These are phyloP conservation scores for Lophochroa leadbeateri DNA, from an alignment of 2,113 vertebrate species.

Conservation along the genomic window DNA sequence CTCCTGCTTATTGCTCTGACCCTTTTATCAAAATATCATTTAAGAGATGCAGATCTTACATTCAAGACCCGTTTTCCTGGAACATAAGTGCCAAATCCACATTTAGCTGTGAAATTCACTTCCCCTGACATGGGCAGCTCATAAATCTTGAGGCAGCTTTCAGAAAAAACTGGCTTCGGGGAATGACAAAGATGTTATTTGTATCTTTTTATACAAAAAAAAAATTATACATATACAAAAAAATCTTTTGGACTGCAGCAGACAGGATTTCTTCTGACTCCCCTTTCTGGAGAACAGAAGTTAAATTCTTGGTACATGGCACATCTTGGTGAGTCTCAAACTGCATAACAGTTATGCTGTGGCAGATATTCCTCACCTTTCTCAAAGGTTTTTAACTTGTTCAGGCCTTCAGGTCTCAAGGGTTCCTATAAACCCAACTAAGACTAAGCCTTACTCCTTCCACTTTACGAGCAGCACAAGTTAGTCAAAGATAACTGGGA, in stretches of 20 bases:
- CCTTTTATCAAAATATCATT: neutral
- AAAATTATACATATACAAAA: neutral
- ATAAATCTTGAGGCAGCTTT: neutral
- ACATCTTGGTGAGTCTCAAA: neutral
- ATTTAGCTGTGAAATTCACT: neutral
- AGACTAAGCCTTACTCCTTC: neutral
- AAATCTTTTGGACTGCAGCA: neutral
- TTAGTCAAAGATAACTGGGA: neutral
- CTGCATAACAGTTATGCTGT: neutral
- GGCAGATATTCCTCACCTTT: neutral
- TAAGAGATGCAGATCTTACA: neutral
- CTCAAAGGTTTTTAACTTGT: neutral
- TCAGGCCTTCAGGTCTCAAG: neutral
- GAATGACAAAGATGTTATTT: neutral
- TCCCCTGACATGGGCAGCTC: neutral
- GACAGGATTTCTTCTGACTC: neutral
- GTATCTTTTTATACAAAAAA: neutral
- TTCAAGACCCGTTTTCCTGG: neutral
- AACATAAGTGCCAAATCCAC: neutral
- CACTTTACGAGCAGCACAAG: neutral
- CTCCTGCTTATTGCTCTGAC: neutral
- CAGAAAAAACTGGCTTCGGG: neutral
- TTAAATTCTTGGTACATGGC: neutral
- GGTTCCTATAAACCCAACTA: neutral
- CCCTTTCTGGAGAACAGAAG: neutral